Evolutionary conservation across 2,888 invertebrate genomes (phyloP).

Genomic region (Penaeus monodon): DNA sequence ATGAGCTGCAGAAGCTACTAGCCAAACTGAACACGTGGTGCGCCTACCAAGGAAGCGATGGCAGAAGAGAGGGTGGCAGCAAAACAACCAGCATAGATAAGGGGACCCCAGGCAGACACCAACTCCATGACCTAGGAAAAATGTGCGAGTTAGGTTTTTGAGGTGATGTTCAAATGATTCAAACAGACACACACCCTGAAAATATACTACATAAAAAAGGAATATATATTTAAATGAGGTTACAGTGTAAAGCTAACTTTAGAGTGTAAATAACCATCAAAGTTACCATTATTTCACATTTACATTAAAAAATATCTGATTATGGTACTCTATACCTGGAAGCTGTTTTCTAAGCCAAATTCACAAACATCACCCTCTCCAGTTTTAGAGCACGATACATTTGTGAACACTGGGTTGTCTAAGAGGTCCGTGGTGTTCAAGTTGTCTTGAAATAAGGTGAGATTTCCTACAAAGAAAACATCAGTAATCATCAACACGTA

Average conservation of each 20-base stretch:
- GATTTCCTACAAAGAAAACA: constrained; percentile 39
- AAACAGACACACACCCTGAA: too few relatives aligned
- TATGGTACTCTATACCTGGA: constrained; percentile 76
- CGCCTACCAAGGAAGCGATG: constrained; percentile 92
- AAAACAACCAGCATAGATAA: constrained; percentile 96
- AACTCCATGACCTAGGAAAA: constrained; percentile 66
- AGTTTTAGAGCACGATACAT: constrained; percentile 28
- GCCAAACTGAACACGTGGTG: constrained; percentile 81
- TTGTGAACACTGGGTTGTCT: constrained; percentile 49
- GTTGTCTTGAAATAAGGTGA: constrained; percentile 6
- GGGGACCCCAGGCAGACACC: constrained; percentile 81
- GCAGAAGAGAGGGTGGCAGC: constrained; percentile 97
- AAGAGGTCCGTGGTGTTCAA: neutral
- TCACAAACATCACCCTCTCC: constrained; percentile 71
- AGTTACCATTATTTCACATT: neutral
- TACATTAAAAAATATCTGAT: neutral
- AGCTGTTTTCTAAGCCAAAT: constrained; percentile 84
- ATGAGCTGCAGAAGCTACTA: too few relatives aligned
- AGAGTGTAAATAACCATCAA: neutral
- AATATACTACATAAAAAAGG: too few relatives aligned
- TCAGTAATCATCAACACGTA: neutral
- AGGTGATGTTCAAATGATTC: too few relatives aligned
- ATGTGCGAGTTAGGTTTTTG: neutral
- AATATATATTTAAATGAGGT: too few relatives aligned
- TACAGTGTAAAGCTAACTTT: neutral